phyloP scores from a whole-genome alignment of 2,797 vertebrate species.

The Pterois miles region DNA sequence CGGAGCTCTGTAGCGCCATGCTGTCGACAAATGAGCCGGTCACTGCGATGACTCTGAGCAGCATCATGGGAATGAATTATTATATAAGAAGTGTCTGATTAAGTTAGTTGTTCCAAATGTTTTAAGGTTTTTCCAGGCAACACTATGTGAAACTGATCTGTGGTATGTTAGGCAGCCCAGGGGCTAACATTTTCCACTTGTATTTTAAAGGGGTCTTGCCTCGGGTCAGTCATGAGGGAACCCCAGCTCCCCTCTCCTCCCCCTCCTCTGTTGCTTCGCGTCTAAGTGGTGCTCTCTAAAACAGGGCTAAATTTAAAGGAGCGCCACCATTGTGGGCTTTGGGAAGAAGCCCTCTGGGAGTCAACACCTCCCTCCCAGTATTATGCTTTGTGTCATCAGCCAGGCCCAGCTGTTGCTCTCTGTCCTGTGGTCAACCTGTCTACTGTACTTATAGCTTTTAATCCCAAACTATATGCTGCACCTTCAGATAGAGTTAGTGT shows the following conservation, averaged over 20 bases:
- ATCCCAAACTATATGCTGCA: background rate
- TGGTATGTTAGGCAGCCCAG: conserved; percentile 57
- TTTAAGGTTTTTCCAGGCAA: conserved; percentile 3
- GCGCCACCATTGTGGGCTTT: conserved; percentile 39
- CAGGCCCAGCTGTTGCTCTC: conserved; percentile 57
- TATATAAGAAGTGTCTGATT: too few species aligned
- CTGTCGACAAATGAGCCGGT: too few species aligned
- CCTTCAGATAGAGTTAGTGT: conserved; percentile 12
- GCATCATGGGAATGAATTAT: too few species aligned
- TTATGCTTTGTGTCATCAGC: conserved; percentile 40
- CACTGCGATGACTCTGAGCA: too few species aligned
- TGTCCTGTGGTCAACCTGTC: conserved; percentile 22
- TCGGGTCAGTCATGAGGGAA: conserved; percentile 48
- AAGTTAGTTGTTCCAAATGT: too few species aligned
- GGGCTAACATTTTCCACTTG: conserved; percentile 66
- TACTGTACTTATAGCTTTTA: conserved; percentile 1
- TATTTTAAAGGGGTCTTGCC: conserved; percentile 46
- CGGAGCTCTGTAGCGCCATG: too few species aligned
- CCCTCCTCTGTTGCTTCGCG: conserved; percentile 10
- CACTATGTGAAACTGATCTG: conserved; percentile 61
- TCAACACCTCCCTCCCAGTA: conserved; percentile 33
- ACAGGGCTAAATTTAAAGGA: conserved; percentile 64
- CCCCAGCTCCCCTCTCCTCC: conserved; percentile 9
- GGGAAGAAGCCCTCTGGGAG: conserved; percentile 41
- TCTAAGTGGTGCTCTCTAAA: conserved; percentile 31